Evolutionary conservation across 2,888 invertebrate genomes (phyloP), one percentile per base, ranked within the genome.

Genomic region (Pemphredon lugubris): DNA sequence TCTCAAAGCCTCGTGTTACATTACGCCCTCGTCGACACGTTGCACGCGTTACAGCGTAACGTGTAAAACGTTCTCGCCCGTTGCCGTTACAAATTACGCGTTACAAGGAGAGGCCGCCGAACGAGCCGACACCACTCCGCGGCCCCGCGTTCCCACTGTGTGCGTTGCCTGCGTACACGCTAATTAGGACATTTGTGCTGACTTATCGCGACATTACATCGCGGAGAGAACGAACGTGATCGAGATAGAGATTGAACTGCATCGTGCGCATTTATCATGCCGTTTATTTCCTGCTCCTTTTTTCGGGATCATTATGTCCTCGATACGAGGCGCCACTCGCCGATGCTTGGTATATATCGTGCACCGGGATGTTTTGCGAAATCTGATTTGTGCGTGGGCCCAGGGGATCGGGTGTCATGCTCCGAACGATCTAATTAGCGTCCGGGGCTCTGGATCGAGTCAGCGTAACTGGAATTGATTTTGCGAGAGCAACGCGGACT

Each of bases 151-250:
- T 9, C 16, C 45, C 32, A 23, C 9, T 47, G 47, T 14, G 5
- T 11, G 47, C 7, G 47, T 34, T 32, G 58, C 37, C 32, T 63
- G 58, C 45, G 63, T 44, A 51, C 66, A 66, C 59, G 53, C 75
- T 75, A 75, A 75, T 75, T 75, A 74, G 70, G 74, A 75, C 75
- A 74, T 75, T 70, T 66, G 74, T 57, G 66, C 67, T 67, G 75
- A 74, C 66, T 75, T 75, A 75, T 75, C 75, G 75, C 51, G 66
- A 74, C 69, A 53, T 74, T 67, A 70, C 70, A 74, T 75, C 75
- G 66, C 69, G 39, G 45, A 34, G 45, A 34, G 66, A 66, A 73
- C 66, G 69, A 69, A 60, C 59, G 69, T 57, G 66, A 74, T 74
- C 58, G 75, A 65, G 60, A 75, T 69, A 73, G 69, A 69, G 74